A percentile compares a stretch with the other conserved stretches of the same genome.
Conservation (phyloP, 2,113 vertebrate species). For the Mobula birostris region DNA sequence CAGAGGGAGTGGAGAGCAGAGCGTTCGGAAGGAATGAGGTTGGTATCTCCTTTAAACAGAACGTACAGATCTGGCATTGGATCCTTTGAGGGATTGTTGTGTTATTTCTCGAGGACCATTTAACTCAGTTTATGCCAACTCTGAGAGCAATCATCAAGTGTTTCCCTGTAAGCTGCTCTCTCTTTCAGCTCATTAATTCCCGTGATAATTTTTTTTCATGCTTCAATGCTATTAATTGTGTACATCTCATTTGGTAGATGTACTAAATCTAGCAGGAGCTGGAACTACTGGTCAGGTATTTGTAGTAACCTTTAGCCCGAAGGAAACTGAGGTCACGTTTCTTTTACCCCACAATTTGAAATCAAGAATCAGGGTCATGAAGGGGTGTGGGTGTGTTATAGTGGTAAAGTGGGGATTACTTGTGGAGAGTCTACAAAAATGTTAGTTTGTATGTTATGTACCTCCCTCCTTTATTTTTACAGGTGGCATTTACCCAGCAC, state of each 20-base stretch:
- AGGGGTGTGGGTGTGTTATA: too few species aligned
- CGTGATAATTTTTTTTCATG: too few species aligned
- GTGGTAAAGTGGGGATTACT: too few species aligned
- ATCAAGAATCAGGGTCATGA: background rate
- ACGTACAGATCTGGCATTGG: background rate
- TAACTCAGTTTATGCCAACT: too few species aligned
- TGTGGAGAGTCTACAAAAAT: background rate
- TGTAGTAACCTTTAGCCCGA: background rate
- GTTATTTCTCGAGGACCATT: too few species aligned
- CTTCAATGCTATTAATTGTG: background rate
- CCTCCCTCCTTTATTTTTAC: slow-evolving; percentile 14
- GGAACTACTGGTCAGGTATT: background rate
- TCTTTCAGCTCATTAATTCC: too few species aligned
- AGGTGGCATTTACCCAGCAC: slow-evolving; percentile 72
- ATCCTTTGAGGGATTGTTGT: background rate
- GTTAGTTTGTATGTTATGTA: background rate
- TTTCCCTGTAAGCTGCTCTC: too few species aligned
- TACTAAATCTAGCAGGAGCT: background rate
- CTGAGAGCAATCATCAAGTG: too few species aligned
- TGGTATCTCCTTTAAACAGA: background rate
- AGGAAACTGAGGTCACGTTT: background rate
- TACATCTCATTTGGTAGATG: background rate
- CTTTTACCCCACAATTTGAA: too few species aligned
- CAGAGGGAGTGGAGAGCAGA: too few species aligned
- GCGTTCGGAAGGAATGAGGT: too few species aligned